Conservation (phyloP, 2,797 vertebrate species). For the Sarcophilus harrisii region DNA sequence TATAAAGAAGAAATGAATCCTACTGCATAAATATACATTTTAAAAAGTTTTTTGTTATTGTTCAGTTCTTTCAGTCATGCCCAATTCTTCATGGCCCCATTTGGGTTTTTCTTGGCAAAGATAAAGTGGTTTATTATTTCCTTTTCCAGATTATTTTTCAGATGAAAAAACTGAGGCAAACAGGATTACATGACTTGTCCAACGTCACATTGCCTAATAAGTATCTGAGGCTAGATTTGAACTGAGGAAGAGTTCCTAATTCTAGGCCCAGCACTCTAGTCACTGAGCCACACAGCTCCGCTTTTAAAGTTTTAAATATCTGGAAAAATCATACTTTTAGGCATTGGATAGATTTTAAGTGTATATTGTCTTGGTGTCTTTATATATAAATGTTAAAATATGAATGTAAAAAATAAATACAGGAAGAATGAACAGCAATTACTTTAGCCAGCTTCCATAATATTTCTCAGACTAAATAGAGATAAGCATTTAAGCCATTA, state of each 20-base stretch:
- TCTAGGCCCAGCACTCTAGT: background rate
- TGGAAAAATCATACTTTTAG: constrained; percentile 10
- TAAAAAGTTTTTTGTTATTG: background rate
- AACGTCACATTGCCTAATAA: background rate
- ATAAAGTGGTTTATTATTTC: background rate
- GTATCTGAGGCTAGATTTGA: background rate
- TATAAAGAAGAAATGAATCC: background rate
- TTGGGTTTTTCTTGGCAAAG: background rate
- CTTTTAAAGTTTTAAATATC: constrained; percentile 10
- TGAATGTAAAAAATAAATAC: background rate
- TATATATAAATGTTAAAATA: background rate
- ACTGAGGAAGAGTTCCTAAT: background rate
- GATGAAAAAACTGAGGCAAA: background rate
- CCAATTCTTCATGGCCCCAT: background rate
- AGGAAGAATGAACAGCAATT: background rate
- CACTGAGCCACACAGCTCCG: background rate
- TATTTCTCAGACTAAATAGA: background rate
- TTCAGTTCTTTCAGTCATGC: background rate
- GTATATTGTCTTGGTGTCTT: constrained; percentile 13
- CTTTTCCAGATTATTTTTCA: background rate
- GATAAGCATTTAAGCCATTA: background rate
- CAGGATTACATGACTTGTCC: background rate
- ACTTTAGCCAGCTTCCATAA: background rate
- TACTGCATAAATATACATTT: background rate
- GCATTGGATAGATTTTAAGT: constrained; percentile 1